Evolutionary conservation across 1,140 invertebrate genomes (phyloP), one percentile per base, ranked within the genome.

Genomic region (Micrasema minimum): DNA sequence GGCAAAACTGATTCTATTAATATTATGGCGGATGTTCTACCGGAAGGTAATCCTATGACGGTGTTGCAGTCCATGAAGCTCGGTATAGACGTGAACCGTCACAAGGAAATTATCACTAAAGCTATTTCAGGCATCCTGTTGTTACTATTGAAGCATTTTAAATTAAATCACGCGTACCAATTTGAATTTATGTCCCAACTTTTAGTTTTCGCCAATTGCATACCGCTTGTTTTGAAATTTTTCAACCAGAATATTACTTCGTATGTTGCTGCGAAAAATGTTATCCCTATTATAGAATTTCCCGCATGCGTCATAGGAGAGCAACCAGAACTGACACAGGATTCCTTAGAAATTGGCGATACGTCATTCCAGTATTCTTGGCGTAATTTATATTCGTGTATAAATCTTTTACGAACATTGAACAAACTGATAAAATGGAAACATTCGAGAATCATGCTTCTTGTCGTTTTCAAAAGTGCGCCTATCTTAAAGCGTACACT

Each of bases 351-450:
- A 81, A 92, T 96, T 77, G 94, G 93, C 16, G 94, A 96, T 77
- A 90, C 90, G 72, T 90, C 93, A 69, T 82, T 84, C 22, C 87
- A 89, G 45, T 99, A 92, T 84, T 97, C 96, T 48, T 99, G 97
- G 98, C 87, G 97, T 74, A 99, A 99, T 86, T 89, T 99, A 20
- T 99, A 98, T 83, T 95, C 96, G 1, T 99, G 97, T 79, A 98
- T 99, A 53, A 99, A 99, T 88, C 82, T 99, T 35, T 83, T 99
- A 38, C 87, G 98, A 77, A 96, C 99, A 77, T 88, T 99, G 20
- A 99, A 99, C 82, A 99, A 99, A 86, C 85, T 99, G 43, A 99
- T 96, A 35, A 99, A 99, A 83, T 99, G 97, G 96, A 99, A 99
- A 82, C 97, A 99, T 82, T 98, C 97, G 22, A 89, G 98, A 75